Conservation (phyloP, 1,140 invertebrate species). For the Cotesia chilonis region DNA sequence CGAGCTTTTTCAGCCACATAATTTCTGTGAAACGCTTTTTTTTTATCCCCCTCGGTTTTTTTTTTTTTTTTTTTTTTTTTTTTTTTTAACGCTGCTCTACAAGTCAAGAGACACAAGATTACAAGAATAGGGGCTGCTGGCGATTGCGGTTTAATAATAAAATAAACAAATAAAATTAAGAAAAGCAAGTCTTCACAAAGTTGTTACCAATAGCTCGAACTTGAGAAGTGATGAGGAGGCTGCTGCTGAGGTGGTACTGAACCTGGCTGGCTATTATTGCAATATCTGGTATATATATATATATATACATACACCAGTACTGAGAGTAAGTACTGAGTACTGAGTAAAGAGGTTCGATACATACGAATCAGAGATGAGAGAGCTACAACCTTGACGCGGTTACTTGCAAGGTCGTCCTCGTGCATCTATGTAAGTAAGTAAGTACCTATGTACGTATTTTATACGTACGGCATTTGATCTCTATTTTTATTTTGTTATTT, state of each 20-base stretch:
- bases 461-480: slow-evolving; percentile 1
- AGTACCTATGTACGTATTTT: not conserved
- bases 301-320: too few relatives aligned
- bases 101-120: too few relatives aligned
- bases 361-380: slow-evolving; percentile 9
- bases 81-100: not conserved
- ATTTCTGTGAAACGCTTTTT: not conserved
- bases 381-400: slow-evolving; percentile 33
- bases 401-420: slow-evolving; percentile 33
- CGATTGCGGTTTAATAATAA: not conserved
- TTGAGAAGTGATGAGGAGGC: not conserved
- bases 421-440: not conserved
- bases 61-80: not conserved
- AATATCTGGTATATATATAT: not conserved
- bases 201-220: not conserved
- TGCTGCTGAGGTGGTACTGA: slow-evolving; percentile 24
- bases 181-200: too few relatives aligned
- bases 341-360: not conserved
- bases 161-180: not conserved
- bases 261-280: slow-evolving; percentile 28
- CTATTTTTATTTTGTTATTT: slow-evolving; percentile 10
- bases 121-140: slow-evolving; percentile 3
- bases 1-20: not conserved
- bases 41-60: not conserved
- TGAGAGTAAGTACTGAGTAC: too few relatives aligned